Evolutionary conservation across 1,140 invertebrate species (phyloP), one percentile per base, ranked within the genome.

Genomic region (Papilio helenus): DNA sequence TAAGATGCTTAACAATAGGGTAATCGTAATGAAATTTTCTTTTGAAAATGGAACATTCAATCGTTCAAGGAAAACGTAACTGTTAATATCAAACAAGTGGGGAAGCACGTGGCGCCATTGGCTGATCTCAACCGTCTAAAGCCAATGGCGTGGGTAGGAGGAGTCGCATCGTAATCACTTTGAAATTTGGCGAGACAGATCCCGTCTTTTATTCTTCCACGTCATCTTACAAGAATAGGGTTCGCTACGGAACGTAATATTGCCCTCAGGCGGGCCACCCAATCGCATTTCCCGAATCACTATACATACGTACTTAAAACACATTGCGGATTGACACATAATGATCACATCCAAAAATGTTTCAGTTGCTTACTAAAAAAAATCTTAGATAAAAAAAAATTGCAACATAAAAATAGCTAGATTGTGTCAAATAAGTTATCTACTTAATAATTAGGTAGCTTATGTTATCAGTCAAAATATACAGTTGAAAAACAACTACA

Each of bases 81-180:
- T 84, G 88, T 89, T 73, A 79, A 86, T 80, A 85, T 86, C 78
- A 81, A 73, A 61, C 82, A 86, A 90, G 92, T 89, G 92, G 92
- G 92, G 90, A 83, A 89, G 74, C 86, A 58, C 82, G 89, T 84
- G 80, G 85, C 81, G 83, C 87, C 85, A 93, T 93, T 93, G 92
- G 92, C 82, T 82, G 87, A 80, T 80, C 83, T 84, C 44, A 72
- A 79, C 81, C 86, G 90, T 84, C 84, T 81, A 81, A 91, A 83
- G 84, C 92, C 92, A 94, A 93, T 93, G 79, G 90, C 90, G 87
- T 78, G 84, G 73, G 86, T 87, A 93, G 92, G 92, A 89, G 91
- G 91, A 87, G 91, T 80, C 89, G 83, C 76, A 76, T 80, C 80
- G 80, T 76, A 88, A 86, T 84, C 85, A 85, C 83, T 85, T 86